Evolutionary conservation across 1,140 invertebrate genomes (phyloP).

Genomic region (Brevipalpus yothersi): DNA sequence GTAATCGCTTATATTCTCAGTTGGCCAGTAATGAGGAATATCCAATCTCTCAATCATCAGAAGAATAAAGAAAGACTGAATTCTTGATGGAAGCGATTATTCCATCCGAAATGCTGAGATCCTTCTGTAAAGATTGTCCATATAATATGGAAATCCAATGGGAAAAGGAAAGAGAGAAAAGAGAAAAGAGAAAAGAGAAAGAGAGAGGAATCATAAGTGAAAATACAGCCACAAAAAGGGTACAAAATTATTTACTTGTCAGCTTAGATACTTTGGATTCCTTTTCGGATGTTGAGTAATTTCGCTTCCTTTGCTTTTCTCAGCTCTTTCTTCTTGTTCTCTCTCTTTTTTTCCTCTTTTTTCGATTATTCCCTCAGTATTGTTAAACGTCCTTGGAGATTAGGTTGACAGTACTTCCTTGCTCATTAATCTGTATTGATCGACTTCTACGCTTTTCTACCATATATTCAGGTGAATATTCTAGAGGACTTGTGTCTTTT

Average conservation of each 20-base stretch:
- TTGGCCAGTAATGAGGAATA: too few relatives aligned
- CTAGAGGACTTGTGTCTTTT: not conserved
- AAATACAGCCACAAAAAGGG: not conserved
- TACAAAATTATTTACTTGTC: not conserved
- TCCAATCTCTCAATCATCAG: too few relatives aligned
- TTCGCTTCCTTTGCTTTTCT: not conserved
- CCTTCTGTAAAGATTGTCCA: too few relatives aligned
- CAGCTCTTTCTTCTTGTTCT: not conserved
- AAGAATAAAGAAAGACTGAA: too few relatives aligned
- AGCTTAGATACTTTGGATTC: not conserved
- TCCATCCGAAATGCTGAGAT: too few relatives aligned
- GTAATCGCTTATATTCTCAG: too few relatives aligned
- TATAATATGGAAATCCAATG: too few relatives aligned
- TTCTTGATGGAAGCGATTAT: too few relatives aligned
- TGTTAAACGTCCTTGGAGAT: not conserved
- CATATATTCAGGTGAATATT: not conserved
- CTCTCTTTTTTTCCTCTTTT: not conserved
- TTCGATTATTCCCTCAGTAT: not conserved
- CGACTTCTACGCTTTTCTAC: not conserved
- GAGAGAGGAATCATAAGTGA: not conserved
- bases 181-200: too few relatives aligned
- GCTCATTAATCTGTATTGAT: not conserved
- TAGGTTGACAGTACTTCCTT: not conserved
- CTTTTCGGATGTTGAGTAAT: not conserved
- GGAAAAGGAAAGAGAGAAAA: too few relatives aligned